Conservation (phyloP, 30 jellyfish, hydroid and myxozoan genomes). For the Catostylus mosaicus region DNA sequence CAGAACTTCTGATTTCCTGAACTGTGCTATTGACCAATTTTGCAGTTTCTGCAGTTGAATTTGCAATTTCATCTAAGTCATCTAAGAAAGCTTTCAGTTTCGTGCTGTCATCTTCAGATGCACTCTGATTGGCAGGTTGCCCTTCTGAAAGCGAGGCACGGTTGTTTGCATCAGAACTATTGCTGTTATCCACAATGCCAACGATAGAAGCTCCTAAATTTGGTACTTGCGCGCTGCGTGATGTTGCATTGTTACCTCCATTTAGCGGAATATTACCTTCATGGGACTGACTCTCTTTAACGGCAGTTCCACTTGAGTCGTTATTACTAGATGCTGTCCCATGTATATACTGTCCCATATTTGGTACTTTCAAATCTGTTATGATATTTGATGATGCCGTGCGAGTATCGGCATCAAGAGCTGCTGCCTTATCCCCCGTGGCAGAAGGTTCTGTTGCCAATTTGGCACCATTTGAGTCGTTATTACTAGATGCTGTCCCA, state of each 20-base stretch:
- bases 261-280: neutral
- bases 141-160: constrained; percentile 5
- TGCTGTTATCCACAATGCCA: constrained; percentile 36
- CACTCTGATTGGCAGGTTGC: neutral
- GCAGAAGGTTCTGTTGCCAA: neutral
- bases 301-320: neutral
- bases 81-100: constrained; percentile 19
- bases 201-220: constrained; percentile 32
- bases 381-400: constrained; percentile 23
- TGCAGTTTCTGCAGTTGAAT: constrained; percentile 29
- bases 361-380: constrained; percentile 43
- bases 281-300: neutral
- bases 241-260: neutral
- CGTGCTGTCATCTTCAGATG: neutral
- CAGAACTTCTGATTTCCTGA: constrained; percentile 5
- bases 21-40: constrained; percentile 14
- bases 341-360: constrained; percentile 19
- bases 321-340: neutral
- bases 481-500: neutral
- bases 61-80: constrained; percentile 33
- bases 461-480: neutral
- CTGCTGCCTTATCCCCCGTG: neutral
- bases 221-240: constrained; percentile 31
- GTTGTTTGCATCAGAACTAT: neutral
- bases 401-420: constrained; percentile 15